phyloP scores from a whole-genome alignment of 2,113 vertebrate genomes.

The Thymallus thymallus region DNA sequence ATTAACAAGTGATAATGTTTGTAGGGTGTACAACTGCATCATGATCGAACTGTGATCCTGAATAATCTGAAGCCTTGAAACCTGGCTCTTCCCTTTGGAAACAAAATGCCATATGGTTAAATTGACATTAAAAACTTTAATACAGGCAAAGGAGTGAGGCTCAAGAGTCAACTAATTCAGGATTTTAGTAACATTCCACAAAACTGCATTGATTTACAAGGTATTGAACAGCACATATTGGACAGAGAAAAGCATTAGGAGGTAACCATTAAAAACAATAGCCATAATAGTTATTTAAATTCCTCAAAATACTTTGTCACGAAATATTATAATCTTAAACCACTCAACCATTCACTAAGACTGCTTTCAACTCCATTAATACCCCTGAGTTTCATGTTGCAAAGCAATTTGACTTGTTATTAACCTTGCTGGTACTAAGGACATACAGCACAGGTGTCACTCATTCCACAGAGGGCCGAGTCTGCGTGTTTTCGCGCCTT shows the following conservation, averaged over 20 bases:
- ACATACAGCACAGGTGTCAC: conserved; percentile 17
- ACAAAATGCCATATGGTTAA: not conserved
- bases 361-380: conserved; percentile 57
- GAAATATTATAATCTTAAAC: conserved; percentile 33
- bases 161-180: conserved; percentile 53
- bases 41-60: no score
- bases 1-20: no score
- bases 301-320: conserved; percentile 36
- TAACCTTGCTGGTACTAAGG: conserved; percentile 54
- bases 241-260: conserved; percentile 37
- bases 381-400: conserved; percentile 71
- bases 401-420: conserved; percentile 50
- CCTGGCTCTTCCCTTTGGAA: no score
- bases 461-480: no score
- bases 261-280: conserved; percentile 11
- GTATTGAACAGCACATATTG: conserved; percentile 47
- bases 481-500: no score
- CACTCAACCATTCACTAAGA: conserved; percentile 46
- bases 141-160: conserved; percentile 64
- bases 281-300: conserved; percentile 28
- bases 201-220: conserved; percentile 16
- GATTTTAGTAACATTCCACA: conserved; percentile 43
- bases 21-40: no score
- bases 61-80: no score
- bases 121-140: conserved; percentile 69